phyloP scores from a whole-genome alignment of 30 jellyfish, hydroid and myxozoan genomes.

The Catostylus mosaicus region DNA sequence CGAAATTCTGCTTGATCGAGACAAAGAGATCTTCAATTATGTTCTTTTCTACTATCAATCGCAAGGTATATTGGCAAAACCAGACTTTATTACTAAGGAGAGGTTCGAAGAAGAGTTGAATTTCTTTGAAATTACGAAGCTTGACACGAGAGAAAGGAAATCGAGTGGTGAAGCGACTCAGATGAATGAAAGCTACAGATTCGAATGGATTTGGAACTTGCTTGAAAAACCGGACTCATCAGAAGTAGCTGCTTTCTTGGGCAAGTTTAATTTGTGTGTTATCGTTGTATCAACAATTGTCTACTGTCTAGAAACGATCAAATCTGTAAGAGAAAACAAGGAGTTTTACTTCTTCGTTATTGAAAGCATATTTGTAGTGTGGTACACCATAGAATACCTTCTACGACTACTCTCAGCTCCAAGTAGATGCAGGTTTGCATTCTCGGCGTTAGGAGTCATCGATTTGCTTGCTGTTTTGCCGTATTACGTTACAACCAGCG shows the following conservation, averaged over 20 bases:
- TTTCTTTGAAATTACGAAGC: slow-evolving; percentile 21
- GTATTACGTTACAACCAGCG: slow-evolving; percentile 18
- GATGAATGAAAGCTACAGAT: not conserved
- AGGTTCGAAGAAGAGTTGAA: slow-evolving; percentile 42
- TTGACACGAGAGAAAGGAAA: not conserved
- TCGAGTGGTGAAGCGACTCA: slow-evolving; percentile 5
- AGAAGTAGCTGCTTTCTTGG: slow-evolving; percentile 32
- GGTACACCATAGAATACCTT: slow-evolving; percentile 65
- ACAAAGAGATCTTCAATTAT: slow-evolving; percentile 41
- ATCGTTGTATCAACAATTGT: slow-evolving; percentile 53
- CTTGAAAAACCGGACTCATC: slow-evolving; percentile 65
- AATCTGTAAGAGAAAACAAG: not conserved
- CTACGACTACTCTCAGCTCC: slow-evolving; percentile 66
- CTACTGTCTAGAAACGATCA: slow-evolving; percentile 66
- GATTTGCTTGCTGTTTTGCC: slow-evolving; percentile 60
- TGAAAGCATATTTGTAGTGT: slow-evolving; percentile 51
- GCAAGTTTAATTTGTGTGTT: slow-evolving; percentile 34
- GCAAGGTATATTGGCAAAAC: slow-evolving; percentile 66
- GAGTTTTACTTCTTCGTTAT: slow-evolving; percentile 31
- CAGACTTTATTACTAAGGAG: slow-evolving; percentile 41
- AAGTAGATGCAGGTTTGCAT: slow-evolving; percentile 17
- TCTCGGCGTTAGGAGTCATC: slow-evolving; percentile 60
- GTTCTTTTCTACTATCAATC: slow-evolving; percentile 68
- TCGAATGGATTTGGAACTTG: slow-evolving; percentile 35
- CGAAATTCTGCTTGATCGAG: slow-evolving; percentile 53